These are phyloP conservation scores for Corvus cornix DNA, from an alignment of 2,113 vertebrate species.

Conservation along the genomic window DNA sequence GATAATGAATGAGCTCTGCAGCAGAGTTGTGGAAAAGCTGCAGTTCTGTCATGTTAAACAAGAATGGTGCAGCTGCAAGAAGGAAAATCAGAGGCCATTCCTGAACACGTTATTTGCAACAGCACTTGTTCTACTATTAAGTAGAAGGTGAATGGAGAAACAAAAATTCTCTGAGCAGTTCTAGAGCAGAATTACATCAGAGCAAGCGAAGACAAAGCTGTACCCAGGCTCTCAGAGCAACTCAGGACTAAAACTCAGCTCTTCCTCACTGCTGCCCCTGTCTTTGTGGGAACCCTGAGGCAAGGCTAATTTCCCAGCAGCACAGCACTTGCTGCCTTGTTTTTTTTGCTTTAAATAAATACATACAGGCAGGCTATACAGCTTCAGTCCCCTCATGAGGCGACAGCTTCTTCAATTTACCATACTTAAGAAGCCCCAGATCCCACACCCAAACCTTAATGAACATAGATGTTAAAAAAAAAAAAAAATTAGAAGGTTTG, in stretches of 20 bases:
- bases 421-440: not conserved
- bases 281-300: not conserved
- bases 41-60: accelerated
- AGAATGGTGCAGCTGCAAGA: not conserved
- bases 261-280: not conserved
- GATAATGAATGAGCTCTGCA: not conserved
- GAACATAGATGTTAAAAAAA: not conserved
- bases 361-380: not conserved
- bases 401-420: not conserved
- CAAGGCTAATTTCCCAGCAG: not conserved
- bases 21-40: not conserved
- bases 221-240: not conserved
- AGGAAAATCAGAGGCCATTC: not conserved
- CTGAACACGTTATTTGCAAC: not conserved
- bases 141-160: not conserved
- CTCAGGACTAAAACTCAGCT: not conserved
- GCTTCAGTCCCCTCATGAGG: not conserved
- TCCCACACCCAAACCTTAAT: not conserved
- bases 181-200: not conserved
- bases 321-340: not conserved
- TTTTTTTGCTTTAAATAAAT: not conserved
- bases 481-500: not conserved
- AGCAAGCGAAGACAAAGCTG: not conserved
- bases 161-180: not conserved
- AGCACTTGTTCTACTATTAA: not conserved